phyloP scores from a whole-genome alignment of 2,113 vertebrate genomes.

The Ceuthmochares aereus region DNA sequence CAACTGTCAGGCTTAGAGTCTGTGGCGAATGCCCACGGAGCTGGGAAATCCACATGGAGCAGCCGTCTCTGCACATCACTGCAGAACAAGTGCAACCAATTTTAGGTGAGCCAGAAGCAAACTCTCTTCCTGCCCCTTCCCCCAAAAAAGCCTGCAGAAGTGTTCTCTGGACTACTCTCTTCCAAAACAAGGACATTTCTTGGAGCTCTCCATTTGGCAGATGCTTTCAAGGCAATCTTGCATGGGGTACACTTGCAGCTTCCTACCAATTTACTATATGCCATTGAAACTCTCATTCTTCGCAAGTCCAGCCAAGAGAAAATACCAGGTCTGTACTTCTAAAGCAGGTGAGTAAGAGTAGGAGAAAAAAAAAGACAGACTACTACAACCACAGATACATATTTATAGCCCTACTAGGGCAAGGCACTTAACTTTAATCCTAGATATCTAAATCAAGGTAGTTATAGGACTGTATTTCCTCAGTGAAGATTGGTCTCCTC shows the following conservation, averaged over 20 bases:
- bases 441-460: background rate
- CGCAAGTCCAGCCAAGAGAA: background rate
- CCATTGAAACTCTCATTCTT: background rate
- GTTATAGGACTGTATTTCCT: background rate
- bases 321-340: background rate
- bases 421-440: background rate
- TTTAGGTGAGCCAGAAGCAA: background rate
- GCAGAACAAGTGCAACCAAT: background rate
- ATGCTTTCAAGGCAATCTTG: background rate
- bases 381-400: background rate
- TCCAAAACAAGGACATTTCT: background rate
- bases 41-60: background rate
- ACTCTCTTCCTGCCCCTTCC: background rate
- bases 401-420: background rate
- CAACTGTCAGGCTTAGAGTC: background rate
- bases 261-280: background rate
- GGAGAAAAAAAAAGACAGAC: background rate
- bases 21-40: background rate
- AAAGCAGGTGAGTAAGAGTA: background rate
- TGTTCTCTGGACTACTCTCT: background rate
- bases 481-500: background rate
- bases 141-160: background rate
- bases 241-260: background rate
- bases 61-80: background rate
- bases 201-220: background rate